Base-by-base conservation (phyloP, 1,140 invertebrate species). In the Vollenhovia emeryi region DNA sequence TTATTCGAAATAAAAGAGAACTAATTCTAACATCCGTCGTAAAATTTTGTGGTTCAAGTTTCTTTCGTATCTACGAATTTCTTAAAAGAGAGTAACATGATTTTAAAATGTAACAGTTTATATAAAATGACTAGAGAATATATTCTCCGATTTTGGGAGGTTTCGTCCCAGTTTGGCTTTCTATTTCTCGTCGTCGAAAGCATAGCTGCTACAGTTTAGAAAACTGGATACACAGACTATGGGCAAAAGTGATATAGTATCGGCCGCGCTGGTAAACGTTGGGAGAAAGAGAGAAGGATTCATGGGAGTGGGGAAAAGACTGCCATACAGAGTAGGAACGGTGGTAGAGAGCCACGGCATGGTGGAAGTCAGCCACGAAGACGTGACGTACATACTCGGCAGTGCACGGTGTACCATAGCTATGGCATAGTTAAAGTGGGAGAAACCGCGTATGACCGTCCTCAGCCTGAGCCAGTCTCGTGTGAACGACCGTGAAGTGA, bases 401-500 rank as follows among this genome's bases (percentile, higher is more conserved):
- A 57, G 62, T 55, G 75, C 73, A 90, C 68, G 71, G 76, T 86
- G 79, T 78, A 90, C 84, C 88, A 90, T 89, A 85, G 89, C 59
- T 75, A 84, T 86, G 84, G 86, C 55, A 90, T 90, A 90, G 89
- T 86, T 87, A 84, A 87, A 87, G 91, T 92, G 90, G 90, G 90
- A 91, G 91, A 92, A 89, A 90, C 87, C 86, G 87, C 76, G 85
- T 91, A 87, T 88, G 88, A 90, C 84, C 86, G 86, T 88, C 84
- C 79, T 91, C 89, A 84, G 78, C 50, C 85, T 87, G 73, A 91
- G 90, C 84, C 91, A 92, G 92, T 92, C 78, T 86, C 89, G 91
- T 92, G 92, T 92, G 92, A 92, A 92, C 92, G 92, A 92, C 92
- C 92, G 91, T 90, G 69, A 85, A 85, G 90, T 73, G 50, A 91